A percentile compares a stretch with the other conserved stretches of the same genome.
These are phyloP conservation scores for Varanus salvator DNA, from an alignment of 2,113 vertebrate species.

Conservation along the genomic window DNA sequence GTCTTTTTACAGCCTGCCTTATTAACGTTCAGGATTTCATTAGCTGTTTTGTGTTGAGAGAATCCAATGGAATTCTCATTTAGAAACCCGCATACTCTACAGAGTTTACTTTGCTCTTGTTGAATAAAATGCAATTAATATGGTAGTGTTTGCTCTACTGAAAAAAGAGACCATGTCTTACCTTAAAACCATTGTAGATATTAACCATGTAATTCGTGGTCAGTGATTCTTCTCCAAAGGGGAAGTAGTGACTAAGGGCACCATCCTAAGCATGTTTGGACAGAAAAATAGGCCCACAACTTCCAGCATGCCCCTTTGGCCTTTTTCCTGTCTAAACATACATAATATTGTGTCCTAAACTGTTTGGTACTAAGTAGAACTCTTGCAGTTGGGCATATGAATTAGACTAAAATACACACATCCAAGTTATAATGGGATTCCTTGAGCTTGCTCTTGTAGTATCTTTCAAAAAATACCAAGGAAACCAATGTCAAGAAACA, in stretches of 20 bases:
- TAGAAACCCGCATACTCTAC: slow-evolving; percentile 32
- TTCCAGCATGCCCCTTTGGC: too few species aligned
- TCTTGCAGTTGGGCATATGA: not conserved
- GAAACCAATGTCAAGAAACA: slow-evolving; percentile 7
- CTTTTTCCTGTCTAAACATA: too few species aligned
- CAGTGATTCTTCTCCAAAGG: not conserved
- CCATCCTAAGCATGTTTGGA: too few species aligned
- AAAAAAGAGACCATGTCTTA: slow-evolving; percentile 31
- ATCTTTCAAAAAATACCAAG: slow-evolving; percentile 9
- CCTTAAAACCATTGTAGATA: slow-evolving; percentile 80
- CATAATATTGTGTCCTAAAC: too few species aligned
- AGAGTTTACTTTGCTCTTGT: slow-evolving; percentile 53
- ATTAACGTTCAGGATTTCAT: slow-evolving; percentile 77
- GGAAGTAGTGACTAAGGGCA: too few species aligned
- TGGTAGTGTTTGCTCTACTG: slow-evolving; percentile 78
- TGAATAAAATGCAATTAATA: slow-evolving; percentile 72
- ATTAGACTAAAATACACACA: not conserved
- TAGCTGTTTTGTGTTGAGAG: slow-evolving; percentile 73
- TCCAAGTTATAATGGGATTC: not conserved
- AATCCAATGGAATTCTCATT: slow-evolving; percentile 67
- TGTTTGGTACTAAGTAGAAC: not conserved
- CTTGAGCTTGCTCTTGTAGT: slow-evolving; percentile 6
- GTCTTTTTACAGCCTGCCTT: slow-evolving; percentile 63
- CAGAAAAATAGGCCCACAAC: too few species aligned
- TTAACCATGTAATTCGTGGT: slow-evolving; percentile 73